phyloP scores from a whole-genome alignment of 2,888 invertebrate species.

The Blomia tropicalis region DNA sequence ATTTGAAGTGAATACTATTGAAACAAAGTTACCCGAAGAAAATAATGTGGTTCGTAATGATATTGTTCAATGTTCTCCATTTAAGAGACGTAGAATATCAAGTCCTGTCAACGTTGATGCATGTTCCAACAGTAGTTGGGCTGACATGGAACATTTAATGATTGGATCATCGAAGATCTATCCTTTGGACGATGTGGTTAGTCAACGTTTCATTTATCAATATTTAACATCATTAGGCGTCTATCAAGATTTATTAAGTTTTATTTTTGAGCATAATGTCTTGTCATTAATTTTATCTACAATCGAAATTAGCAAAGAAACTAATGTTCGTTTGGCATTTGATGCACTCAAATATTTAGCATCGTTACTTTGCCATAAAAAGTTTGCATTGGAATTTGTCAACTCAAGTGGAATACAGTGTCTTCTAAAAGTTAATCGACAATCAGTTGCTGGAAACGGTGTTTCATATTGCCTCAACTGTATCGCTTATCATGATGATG shows the following conservation, averaged over 20 bases:
- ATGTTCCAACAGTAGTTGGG: constrained; percentile 74
- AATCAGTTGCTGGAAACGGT: constrained; percentile 86
- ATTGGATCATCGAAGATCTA: constrained; percentile 76
- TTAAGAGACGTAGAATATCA: constrained; percentile 21
- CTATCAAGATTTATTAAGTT: constrained; percentile 85
- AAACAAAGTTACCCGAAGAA: background rate
- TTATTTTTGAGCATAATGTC: constrained; percentile 82
- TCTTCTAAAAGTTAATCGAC: constrained; percentile 72
- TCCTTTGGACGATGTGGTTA: constrained; percentile 70
- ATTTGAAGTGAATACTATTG: background rate
- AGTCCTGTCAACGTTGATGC: constrained; percentile 38
- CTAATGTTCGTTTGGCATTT: constrained; percentile 81
- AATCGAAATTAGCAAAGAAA: constrained; percentile 68
- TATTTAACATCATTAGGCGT: constrained; percentile 95
- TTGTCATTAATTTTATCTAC: constrained; percentile 75
- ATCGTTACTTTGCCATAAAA: constrained; percentile 87
- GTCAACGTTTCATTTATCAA: constrained; percentile 76
- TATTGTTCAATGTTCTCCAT: background rate
- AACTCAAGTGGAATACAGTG: constrained; percentile 67
- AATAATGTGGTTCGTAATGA: background rate
- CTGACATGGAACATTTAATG: constrained; percentile 69
- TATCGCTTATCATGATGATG: constrained; percentile 88
- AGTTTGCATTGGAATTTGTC: constrained; percentile 90
- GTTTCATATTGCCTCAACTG: constrained; percentile 92
- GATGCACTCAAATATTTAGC: constrained; percentile 85